Conservation (phyloP, 2,113 vertebrate genomes). For the Calonectris borealis region DNA sequence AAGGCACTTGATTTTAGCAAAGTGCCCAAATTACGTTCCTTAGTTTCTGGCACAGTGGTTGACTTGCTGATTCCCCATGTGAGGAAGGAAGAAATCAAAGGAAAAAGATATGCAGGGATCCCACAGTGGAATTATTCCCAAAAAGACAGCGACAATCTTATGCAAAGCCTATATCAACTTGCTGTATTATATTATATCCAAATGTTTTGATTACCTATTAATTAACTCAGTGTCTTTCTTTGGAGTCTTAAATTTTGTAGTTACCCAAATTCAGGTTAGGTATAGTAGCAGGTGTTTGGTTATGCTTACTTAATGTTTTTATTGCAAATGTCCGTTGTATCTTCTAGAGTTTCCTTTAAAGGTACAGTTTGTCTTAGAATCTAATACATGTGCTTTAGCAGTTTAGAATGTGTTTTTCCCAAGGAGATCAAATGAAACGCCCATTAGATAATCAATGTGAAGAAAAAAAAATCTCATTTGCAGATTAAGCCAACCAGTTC, state of each 20-base stretch:
- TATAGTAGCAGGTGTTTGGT: background rate
- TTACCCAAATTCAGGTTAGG: background rate
- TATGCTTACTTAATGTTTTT: slow-evolving; percentile 6
- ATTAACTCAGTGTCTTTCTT: background rate
- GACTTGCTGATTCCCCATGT: background rate
- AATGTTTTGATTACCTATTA: background rate
- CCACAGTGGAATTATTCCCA: background rate
- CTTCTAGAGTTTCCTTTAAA: slow-evolving; percentile 41
- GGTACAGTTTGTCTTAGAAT: background rate
- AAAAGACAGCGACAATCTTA: background rate
- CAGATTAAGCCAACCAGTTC: background rate
- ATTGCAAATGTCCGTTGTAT: background rate
- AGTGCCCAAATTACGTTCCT: background rate
- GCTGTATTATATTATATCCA: background rate
- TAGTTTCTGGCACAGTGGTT: background rate
- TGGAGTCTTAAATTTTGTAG: background rate
- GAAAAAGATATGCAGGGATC: background rate
- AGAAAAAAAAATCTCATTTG: background rate
- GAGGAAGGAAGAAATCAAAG: background rate
- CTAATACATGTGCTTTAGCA: background rate
- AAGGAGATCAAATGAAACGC: slow-evolving; percentile 47
- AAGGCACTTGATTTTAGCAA: background rate
- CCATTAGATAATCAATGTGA: slow-evolving; percentile 9
- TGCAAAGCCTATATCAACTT: background rate
- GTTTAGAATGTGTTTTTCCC: slow-evolving; percentile 9